Evolutionary conservation across 2,888 invertebrate species (phyloP).

Genomic region (Metacarcinus magister): DNA sequence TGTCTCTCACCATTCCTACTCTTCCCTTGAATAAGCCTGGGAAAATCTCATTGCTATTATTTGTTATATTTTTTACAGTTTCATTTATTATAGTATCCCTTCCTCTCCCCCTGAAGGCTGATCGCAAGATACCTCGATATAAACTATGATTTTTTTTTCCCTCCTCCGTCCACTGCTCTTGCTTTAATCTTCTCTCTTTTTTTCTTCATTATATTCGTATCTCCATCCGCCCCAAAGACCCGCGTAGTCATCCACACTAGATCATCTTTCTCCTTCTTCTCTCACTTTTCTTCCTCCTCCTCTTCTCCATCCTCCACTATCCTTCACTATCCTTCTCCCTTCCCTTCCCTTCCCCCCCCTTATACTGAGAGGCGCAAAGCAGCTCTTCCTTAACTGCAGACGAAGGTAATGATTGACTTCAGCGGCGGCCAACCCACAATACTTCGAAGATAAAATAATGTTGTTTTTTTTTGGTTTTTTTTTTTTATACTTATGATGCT

Average conservation of each 20-base stretch:
- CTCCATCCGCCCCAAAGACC: not conserved
- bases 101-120: not conserved
- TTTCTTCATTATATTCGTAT: not conserved
- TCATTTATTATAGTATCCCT: not conserved
- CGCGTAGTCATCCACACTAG: not conserved
- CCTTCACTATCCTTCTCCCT: not conserved
- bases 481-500: not conserved
- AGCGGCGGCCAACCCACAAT: conserved; percentile 34
- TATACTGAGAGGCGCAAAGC: not conserved
- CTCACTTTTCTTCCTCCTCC: not conserved
- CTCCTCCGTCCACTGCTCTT: not conserved
- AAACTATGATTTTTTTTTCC: not conserved
- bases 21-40: not conserved
- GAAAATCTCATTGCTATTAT: not conserved
- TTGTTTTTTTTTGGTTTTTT: too few relatives aligned
- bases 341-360: not conserved
- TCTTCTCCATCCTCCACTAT: not conserved
- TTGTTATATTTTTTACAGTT: not conserved
- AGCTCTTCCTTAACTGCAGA: conserved; percentile 42
- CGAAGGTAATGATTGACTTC: conserved; percentile 30
- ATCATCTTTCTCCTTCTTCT: not conserved
- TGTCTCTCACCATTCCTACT: not conserved
- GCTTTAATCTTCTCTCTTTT: not conserved
- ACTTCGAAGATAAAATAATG: conserved; percentile 63
- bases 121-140: not conserved